Conservation (phyloP, 2,888 invertebrate genomes). For the Platycheirus rosarum region DNA sequence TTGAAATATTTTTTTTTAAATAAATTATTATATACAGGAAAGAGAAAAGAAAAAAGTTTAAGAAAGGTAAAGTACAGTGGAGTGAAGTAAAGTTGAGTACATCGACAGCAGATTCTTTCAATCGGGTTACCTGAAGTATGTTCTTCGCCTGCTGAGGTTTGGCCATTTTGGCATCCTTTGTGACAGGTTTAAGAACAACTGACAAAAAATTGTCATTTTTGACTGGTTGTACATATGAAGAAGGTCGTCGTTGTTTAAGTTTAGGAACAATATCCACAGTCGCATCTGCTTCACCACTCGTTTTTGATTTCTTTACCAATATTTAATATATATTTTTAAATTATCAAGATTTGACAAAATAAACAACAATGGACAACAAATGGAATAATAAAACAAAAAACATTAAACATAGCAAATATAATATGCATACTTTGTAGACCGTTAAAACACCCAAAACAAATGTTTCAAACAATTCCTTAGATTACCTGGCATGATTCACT, state of each 20-base stretch:
- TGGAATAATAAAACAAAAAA: too few relatives aligned
- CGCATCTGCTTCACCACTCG: constrained; percentile 77
- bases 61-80: neutral
- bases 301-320: constrained; percentile 52
- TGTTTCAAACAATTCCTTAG: too few relatives aligned
- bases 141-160: constrained; percentile 79
- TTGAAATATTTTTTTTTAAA: too few relatives aligned
- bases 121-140: constrained; percentile 80
- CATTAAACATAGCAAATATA: neutral
- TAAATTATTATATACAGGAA: too few relatives aligned
- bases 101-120: neutral
- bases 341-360: neutral
- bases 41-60: neutral
- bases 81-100: constrained; percentile 10
- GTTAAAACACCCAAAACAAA: too few relatives aligned
- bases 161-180: constrained; percentile 82
- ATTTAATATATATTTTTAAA: constrained; percentile 18
- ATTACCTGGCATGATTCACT: too few relatives aligned
- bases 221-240: constrained; percentile 83
- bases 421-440: too few relatives aligned
- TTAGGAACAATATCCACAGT: constrained; percentile 79
- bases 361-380: too few relatives aligned
- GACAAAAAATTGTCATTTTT: constrained; percentile 85
- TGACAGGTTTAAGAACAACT: constrained; percentile 86
- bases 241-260: constrained; percentile 79